Base-by-base conservation (phyloP, 2,888 invertebrate genomes). In the Epinotia ramella region DNA sequence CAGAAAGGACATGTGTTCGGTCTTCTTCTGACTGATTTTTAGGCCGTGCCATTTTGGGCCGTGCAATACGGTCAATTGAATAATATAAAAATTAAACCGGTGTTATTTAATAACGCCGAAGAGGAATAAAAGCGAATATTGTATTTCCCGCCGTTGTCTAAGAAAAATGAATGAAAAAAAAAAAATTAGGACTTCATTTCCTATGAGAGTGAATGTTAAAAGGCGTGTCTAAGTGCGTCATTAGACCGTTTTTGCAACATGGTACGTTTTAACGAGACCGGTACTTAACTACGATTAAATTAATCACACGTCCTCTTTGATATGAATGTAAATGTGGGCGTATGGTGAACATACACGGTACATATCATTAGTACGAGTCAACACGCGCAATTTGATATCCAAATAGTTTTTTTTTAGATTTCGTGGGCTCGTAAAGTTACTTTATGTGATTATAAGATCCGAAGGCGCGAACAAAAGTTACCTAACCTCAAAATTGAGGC, bases 221-320 rank as follows among this genome's bases (percentile, higher is more conserved):
- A 56, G 46, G 46, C 12, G 18, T 65, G 44, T 40, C 60, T 59
- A 64, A 53, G 46, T 13, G 18, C 60, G 13, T 28, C 66, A 66
- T 73, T 73, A 73, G 33, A 28, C 11, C 33, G 65, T 49, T 73
- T 64, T 73, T 20, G 28, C 59, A 66, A 49, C 66, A 66, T 66
- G 60, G 66, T 66, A 49, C 40, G n/a, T 28, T 33, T 65, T 66
- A 66, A 73, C 49, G 53, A 73, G 65, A 59, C 33, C 20, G 46
- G 63, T 64, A 20, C 53, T 56, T 28, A 53, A 3, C 16, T 53
- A 28, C 3, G 46, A 44, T 44, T 18, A 44, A 40, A 12, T 63
- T 53, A 53, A 53, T 53, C n/a, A 53, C 53, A 53, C 13, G 53
- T n/a, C 53, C n/a, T 53, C 53, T 53, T 53, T 53, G 53, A 53